Conservation (phyloP, 2,113 vertebrate species). For the Phalacrocorax brasilianus region DNA sequence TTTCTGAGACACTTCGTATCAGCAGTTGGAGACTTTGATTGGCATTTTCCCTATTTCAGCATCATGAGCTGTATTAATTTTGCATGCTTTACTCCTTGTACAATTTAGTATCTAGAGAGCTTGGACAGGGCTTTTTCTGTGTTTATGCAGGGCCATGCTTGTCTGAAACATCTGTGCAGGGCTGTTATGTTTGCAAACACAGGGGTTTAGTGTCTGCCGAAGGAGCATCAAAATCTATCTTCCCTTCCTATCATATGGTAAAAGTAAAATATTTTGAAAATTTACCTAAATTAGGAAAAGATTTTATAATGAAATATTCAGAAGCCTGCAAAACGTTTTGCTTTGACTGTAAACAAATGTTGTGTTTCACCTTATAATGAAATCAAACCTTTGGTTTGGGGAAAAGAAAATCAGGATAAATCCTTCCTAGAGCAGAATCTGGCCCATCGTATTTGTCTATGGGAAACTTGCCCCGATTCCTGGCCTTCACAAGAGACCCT, state of each 20-base stretch:
- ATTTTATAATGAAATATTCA: background rate
- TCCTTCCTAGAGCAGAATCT: background rate
- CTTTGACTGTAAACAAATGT: background rate
- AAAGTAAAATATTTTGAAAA: background rate
- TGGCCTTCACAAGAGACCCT: background rate
- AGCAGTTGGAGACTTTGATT: background rate
- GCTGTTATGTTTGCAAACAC: background rate
- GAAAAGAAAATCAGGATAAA: background rate
- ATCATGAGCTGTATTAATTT: background rate
- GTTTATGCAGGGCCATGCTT: background rate
- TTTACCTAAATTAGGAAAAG: background rate
- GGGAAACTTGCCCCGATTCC: background rate
- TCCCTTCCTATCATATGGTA: background rate
- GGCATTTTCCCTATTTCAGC: background rate
- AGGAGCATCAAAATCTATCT: background rate
- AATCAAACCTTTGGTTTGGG: background rate
- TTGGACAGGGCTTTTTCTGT: background rate
- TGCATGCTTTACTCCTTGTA: background rate
- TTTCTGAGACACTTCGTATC: background rate
- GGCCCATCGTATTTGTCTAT: background rate
- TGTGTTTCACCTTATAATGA: background rate
- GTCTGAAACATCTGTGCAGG: background rate
- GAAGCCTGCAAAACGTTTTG: background rate
- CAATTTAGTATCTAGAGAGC: background rate
- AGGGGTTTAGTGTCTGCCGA: background rate